phyloP scores from a whole-genome alignment of 2,797 vertebrate genomes.

The Fundulus diaphanus region DNA sequence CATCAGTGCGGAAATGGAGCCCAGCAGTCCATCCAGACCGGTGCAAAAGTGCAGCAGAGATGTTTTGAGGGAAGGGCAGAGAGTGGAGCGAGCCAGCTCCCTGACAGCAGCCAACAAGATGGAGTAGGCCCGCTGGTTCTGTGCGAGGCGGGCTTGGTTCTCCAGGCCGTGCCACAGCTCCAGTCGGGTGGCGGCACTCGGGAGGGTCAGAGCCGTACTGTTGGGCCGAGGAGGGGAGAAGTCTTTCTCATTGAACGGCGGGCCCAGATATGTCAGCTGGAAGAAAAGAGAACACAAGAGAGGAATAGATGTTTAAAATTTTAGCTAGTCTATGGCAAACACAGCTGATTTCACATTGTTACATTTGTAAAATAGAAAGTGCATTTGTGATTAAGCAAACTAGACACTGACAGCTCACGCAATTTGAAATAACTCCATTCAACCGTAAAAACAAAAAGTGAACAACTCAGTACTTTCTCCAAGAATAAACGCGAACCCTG shows the following conservation, averaged over 20 bases:
- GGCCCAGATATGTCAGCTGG: slow-evolving; percentile 94
- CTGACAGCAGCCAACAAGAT: slow-evolving; percentile 90
- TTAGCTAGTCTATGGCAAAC: background rate
- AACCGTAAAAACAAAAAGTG: slow-evolving; percentile 5
- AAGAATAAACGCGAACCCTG: background rate
- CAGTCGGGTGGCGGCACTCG: slow-evolving; percentile 92
- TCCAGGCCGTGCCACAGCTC: slow-evolving; percentile 93
- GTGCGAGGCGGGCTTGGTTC: slow-evolving; percentile 91
- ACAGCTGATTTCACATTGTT: background rate
- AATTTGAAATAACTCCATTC: slow-evolving; percentile 8
- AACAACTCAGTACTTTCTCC: background rate
- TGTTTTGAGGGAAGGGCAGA: slow-evolving; percentile 89
- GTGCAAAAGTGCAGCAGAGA: slow-evolving; percentile 93
- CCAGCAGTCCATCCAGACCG: slow-evolving; percentile 91
- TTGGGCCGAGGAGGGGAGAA: slow-evolving; percentile 93
- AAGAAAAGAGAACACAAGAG: slow-evolving; percentile 37
- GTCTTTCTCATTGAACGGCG: slow-evolving; percentile 95
- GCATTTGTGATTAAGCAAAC: background rate
- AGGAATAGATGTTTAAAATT: background rate
- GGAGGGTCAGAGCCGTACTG: slow-evolving; percentile 87
- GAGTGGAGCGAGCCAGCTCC: slow-evolving; percentile 87
- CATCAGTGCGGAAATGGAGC: slow-evolving; percentile 94
- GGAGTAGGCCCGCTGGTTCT: slow-evolving; percentile 95
- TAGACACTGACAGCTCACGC: background rate
- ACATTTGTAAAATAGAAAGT: background rate